Percentiles rank a stretch among this genome's conserved stretches.
phyloP scores from a whole-genome alignment of 1,140 invertebrate genomes.

The Diploscapter pachys region DNA sequence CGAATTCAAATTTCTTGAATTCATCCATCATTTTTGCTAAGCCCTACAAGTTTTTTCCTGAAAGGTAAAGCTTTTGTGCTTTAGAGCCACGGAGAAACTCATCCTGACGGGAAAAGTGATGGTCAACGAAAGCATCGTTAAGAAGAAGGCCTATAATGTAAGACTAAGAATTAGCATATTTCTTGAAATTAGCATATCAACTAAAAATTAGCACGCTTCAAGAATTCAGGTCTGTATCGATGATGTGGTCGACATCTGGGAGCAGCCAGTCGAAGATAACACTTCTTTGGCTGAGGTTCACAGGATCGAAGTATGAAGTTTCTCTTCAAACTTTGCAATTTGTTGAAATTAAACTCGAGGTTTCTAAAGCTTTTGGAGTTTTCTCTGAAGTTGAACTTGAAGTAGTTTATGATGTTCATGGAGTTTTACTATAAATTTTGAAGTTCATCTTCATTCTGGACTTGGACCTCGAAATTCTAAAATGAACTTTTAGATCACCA shows the following conservation, averaged over 20 bases:
- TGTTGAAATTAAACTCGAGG: background rate
- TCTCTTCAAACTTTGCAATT: background rate
- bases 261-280: conserved; percentile 29
- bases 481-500: conserved; percentile 18
- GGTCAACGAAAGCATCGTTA: conserved; percentile 39
- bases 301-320: conserved; percentile 28
- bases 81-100: conserved; percentile 36
- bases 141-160: conserved; percentile 46
- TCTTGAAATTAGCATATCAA: conserved; percentile 8
- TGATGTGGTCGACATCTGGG: conserved; percentile 37
- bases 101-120: conserved; percentile 38
- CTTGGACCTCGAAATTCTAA: background rate
- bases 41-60: background rate
- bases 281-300: conserved; percentile 29
- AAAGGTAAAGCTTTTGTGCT: conserved; percentile 10
- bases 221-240: conserved; percentile 35
- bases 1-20: conserved; percentile 1
- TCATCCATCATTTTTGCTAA: background rate
- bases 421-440: conserved; percentile 1
- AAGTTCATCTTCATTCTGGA: background rate
- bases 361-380: background rate
- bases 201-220: background rate
- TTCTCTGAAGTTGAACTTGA: background rate
- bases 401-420: background rate
- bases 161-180: conserved; percentile 17